Evolutionary conservation across 1,140 invertebrate species (phyloP).

Genomic region (Scylla paramamosain): DNA sequence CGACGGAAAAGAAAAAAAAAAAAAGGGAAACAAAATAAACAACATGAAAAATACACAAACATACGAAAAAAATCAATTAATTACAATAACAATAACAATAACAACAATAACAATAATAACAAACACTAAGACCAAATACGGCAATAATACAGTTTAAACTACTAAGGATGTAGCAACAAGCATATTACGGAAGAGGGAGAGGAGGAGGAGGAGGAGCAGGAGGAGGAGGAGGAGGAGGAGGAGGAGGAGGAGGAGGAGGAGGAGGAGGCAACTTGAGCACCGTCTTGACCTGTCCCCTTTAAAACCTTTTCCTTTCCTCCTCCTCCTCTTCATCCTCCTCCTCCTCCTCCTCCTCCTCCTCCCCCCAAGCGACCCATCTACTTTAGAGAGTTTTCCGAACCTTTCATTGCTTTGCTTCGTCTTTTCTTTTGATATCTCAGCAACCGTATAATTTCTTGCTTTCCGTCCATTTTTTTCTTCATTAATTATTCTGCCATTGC

Average conservation of each 20-base stretch:
- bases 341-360: too few species aligned
- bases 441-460: background rate
- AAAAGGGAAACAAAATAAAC: too few species aligned
- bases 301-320: background rate
- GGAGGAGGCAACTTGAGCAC: background rate
- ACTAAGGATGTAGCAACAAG: background rate
- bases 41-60: too few species aligned
- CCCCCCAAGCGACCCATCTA: background rate
- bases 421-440: background rate
- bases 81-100: background rate
- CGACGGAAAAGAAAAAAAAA: background rate
- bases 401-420: background rate
- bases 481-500: background rate
- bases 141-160: background rate
- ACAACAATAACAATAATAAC: background rate
- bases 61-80: too few species aligned
- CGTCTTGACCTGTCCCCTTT: constrained; percentile 1
- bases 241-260: background rate
- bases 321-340: background rate
- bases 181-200: background rate
- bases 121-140: background rate
- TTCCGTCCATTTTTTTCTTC: background rate
- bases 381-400: constrained; percentile 27
- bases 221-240: constrained; percentile 5
- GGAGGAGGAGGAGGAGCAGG: background rate